Conservation (phyloP, 1,140 invertebrate genomes). For the Pseudomyrmex concolor region DNA sequence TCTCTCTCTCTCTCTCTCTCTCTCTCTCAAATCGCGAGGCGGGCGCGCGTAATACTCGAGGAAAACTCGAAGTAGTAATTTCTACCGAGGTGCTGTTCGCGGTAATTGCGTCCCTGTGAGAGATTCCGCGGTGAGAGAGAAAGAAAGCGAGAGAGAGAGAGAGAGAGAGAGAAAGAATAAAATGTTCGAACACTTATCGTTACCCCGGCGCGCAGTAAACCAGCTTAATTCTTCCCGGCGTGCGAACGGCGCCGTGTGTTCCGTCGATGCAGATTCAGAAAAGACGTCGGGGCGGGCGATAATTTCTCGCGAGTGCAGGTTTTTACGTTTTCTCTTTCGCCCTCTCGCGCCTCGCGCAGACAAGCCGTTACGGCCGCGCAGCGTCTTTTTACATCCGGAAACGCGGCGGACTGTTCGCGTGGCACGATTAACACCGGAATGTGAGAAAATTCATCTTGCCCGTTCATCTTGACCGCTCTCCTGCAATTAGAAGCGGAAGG, state of each 20-base stretch:
- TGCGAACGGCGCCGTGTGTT: conserved; percentile 7
- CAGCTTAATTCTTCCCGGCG: conserved; percentile 31
- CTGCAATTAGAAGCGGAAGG: conserved; percentile 56
- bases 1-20: too few species aligned
- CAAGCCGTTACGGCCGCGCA: neutral
- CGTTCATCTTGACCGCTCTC: conserved; percentile 48
- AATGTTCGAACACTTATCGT: conserved; percentile 49
- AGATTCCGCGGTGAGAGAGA: neutral
- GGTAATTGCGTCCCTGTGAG: conserved; percentile 46
- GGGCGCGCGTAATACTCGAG: conserved; percentile 19
- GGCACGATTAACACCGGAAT: conserved; percentile 54
- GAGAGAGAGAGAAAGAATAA: conserved; percentile 10
- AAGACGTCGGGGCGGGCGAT: neutral
- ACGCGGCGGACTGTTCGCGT: conserved; percentile 27
- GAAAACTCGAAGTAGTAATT: conserved; percentile 57
- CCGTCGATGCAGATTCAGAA: conserved; percentile 22
- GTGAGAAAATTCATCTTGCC: conserved; percentile 53
- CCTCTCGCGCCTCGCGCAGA: neutral
- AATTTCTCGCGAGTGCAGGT: neutral
- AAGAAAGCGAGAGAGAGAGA: too few species aligned
- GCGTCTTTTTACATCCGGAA: conserved; percentile 22
- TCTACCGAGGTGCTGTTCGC: conserved; percentile 20
- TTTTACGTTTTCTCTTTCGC: neutral
- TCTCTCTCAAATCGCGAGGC: conserved; percentile 4
- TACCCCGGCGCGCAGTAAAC: conserved; percentile 27